Percentiles rank a stretch among this genome's conserved stretches.
Evolutionary conservation across 2,797 vertebrate genomes (phyloP).

Genomic region (Chelon auratus): DNA sequence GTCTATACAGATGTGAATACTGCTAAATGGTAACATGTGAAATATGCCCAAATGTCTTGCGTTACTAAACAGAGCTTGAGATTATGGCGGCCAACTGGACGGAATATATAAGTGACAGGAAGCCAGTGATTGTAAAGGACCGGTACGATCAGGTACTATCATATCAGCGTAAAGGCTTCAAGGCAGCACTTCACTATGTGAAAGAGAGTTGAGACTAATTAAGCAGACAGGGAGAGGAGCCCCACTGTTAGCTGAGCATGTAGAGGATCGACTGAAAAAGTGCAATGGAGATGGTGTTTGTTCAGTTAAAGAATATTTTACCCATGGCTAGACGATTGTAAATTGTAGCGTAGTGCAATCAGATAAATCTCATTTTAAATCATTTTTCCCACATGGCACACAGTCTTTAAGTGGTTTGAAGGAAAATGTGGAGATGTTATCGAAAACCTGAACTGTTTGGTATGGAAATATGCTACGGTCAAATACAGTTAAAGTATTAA

Average conservation of each 20-base stretch:
- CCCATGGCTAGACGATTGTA: background rate
- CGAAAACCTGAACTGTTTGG: background rate
- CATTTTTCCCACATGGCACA: background rate
- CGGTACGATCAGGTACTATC: slow-evolving; percentile 30
- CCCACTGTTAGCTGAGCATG: slow-evolving; percentile 14
- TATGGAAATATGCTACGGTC: background rate
- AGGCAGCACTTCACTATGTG: slow-evolving; percentile 34
- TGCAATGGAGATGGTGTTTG: slow-evolving; percentile 30
- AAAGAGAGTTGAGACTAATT: slow-evolving; percentile 49
- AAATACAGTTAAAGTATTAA: background rate
- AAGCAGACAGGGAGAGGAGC: slow-evolving; percentile 29
- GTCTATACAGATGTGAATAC: slow-evolving; percentile 11
- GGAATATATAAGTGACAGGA: slow-evolving; percentile 31
- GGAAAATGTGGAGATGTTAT: background rate
- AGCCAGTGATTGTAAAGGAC: slow-evolving; percentile 38
- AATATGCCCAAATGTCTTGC: slow-evolving; percentile 11
- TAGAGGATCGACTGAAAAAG: slow-evolving; percentile 20
- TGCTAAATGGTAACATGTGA: background rate
- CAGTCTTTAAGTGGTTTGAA: background rate
- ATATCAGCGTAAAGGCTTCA: slow-evolving; percentile 49
- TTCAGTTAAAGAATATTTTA: background rate
- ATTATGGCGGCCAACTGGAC: slow-evolving; percentile 25
- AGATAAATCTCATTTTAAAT: slow-evolving; percentile 12
- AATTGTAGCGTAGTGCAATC: slow-evolving; percentile 15
- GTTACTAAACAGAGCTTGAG: slow-evolving; percentile 34